Percentiles rank a stretch among this genome's conserved stretches.
Evolutionary conservation across 2,797 vertebrate genomes (phyloP).

Genomic region (Uromys caudimaculatus): DNA sequence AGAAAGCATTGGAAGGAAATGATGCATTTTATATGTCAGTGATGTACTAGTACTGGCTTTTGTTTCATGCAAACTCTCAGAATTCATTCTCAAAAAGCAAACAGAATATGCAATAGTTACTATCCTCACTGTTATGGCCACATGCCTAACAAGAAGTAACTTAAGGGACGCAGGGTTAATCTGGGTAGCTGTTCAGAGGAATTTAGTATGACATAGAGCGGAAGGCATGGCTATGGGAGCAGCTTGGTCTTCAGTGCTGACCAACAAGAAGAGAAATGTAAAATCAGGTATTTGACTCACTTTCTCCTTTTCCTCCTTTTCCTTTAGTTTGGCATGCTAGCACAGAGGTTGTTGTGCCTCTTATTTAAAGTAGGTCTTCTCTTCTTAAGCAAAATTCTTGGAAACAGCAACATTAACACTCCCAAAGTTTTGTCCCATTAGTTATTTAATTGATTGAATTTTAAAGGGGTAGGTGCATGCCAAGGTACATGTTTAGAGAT

Average conservation of each 20-base stretch:
- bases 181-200: not conserved
- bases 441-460: not conserved
- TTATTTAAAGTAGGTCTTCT: not conserved
- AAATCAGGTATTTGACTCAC: not conserved
- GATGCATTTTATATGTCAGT: not conserved
- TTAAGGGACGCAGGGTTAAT: not conserved
- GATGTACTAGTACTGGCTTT: not conserved
- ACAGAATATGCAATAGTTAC: not conserved
- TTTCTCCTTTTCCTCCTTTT: not conserved
- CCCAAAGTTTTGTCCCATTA: not conserved
- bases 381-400: not conserved
- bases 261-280: not conserved
- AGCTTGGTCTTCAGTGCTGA: not conserved
- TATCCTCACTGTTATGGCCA: not conserved
- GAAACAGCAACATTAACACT: not conserved
- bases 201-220: not conserved
- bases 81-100: not conserved
- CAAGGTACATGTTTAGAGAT: not conserved
- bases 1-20: not conserved
- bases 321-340: not conserved
- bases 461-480: not conserved
- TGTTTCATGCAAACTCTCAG: not conserved
- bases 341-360: not conserved
- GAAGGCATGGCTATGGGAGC: not conserved
- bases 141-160: not conserved